These are phyloP conservation scores for Desoria tigrina DNA, from an alignment of 2,888 invertebrate species.

Conservation along the genomic window DNA sequence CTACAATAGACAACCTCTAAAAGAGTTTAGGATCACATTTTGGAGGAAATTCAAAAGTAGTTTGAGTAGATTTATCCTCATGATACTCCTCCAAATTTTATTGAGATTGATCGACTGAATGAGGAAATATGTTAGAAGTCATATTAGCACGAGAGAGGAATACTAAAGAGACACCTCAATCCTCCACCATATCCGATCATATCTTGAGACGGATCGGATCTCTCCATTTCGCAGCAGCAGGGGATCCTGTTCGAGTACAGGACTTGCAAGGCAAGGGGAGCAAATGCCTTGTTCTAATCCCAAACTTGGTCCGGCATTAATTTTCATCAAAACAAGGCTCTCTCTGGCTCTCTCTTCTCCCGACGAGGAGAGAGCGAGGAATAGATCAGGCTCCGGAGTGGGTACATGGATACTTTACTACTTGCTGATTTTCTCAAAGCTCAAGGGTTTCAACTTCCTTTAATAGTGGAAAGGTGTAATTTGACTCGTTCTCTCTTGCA, in stretches of 20 bases:
- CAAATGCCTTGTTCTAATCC: slow-evolving; percentile 13
- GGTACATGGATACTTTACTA: no score
- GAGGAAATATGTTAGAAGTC: slow-evolving; percentile 25
- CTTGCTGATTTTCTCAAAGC: neutral
- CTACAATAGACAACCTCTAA: neutral
- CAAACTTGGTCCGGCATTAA: slow-evolving; percentile 22
- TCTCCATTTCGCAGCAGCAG: neutral
- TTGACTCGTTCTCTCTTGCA: slow-evolving; percentile 7
- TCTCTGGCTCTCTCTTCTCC: no score
- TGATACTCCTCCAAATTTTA: slow-evolving; percentile 31
- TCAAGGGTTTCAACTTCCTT: slow-evolving; percentile 13
- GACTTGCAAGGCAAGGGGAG: no score
- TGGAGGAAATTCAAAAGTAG: slow-evolving; percentile 24
- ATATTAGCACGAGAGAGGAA: slow-evolving; percentile 14
- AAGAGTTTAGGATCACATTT: slow-evolving; percentile 19
- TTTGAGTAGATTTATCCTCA: slow-evolving; percentile 34
- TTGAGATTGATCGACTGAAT: slow-evolving; percentile 39
- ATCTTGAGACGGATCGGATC: neutral
- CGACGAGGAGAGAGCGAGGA: neutral
- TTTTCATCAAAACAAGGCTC: slow-evolving; percentile 25
- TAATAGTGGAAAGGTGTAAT: slow-evolving; percentile 7
- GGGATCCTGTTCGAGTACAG: neutral
- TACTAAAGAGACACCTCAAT: slow-evolving; percentile 8
- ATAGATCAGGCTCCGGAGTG: neutral
- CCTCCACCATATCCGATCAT: no score